Base-by-base conservation (phyloP, 2,888 invertebrate species). In the Margaritifera margaritifera region DNA sequence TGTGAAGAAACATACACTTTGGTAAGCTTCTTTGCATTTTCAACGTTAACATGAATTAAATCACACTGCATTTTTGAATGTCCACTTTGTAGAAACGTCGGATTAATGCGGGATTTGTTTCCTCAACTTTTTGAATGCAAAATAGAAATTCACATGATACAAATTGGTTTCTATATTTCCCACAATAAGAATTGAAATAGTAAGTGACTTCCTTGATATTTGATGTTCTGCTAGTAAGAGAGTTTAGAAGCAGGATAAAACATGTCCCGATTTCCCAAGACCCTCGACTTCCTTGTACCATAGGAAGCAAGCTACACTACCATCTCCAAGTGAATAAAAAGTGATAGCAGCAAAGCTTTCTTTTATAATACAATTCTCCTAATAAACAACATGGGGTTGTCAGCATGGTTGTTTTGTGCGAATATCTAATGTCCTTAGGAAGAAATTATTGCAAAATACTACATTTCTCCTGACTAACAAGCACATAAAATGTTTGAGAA, bases 371-470 rank as follows among this genome's bases (percentile, higher is more conserved):
- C n/a, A n/a, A n/a, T n/a, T n/a, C n/a, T n/a, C n/a, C n/a, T n/a
- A n/a, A 71, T 6, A 73, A 42, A 31, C 57, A 31, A 56, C 68
- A 75, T 4, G 70, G 70, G 22, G 66, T 68, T n/a, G 65, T n/a
- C 25, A 73, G 27, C n/a, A n/a, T n/a, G n/a, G n/a, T n/a, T n/a
- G n/a, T n/a, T n/a, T n/a, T n/a, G n/a, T n/a, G n/a, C n/a, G n/a
- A n/a, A 31, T 31, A 31, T 31, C 1, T 6, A 8, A 6, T 4
- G 31, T 31, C 31, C 31, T 31, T 31, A 6, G 8, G 8, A 31
- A 31, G 31, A n/a, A n/a, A n/a, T 31, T 31, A 6, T 31, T 6
- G 31, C 6, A 8, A 31, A 31, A 31, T n/a, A 31, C 8, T 1
- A 8, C 31, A 31, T 31, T 31, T 31, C 4, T 31, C 2, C 31